These are phyloP conservation scores for Hemistola chrysoprasaria DNA, from an alignment of 2,888 invertebrate genomes.

Conservation along the genomic window DNA sequence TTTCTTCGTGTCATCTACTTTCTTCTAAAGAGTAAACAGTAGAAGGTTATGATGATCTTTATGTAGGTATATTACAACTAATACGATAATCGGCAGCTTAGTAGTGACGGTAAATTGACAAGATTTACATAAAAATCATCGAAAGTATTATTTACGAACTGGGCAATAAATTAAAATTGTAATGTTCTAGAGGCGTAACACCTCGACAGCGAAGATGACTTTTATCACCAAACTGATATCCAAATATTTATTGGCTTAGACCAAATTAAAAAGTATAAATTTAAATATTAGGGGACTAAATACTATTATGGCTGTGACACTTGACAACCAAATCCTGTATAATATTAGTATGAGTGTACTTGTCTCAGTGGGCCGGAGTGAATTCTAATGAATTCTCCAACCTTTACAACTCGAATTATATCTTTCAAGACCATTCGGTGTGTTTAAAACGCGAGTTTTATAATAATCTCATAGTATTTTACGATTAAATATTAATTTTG, in stretches of 20 bases:
- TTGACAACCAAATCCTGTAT: constrained; percentile 64
- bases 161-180: constrained; percentile 47
- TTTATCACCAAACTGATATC: constrained; percentile 56
- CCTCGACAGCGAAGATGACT: constrained; percentile 50
- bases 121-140: constrained; percentile 30
- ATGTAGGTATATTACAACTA: no score
- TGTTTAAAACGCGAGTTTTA: constrained; percentile 41
- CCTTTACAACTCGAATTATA: constrained; percentile 45
- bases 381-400: constrained; percentile 61
- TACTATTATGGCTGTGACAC: constrained; percentile 49
- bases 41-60: no score
- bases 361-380: constrained; percentile 60
- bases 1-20: no score
- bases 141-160: constrained; percentile 44
- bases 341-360: constrained; percentile 46
- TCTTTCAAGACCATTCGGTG: constrained; percentile 27
- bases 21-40: no score
- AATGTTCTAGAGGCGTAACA: constrained; percentile 51
- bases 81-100: constrained; percentile 10
- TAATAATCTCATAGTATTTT: constrained; percentile 53
- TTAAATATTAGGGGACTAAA: constrained; percentile 54
- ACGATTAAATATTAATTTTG: constrained; percentile 53
- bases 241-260: constrained; percentile 66
- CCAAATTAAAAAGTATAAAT: constrained; percentile 71
- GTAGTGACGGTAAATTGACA: constrained; percentile 5